Conservation (phyloP, 2,888 invertebrate species). For the Melanophora roralis region DNA sequence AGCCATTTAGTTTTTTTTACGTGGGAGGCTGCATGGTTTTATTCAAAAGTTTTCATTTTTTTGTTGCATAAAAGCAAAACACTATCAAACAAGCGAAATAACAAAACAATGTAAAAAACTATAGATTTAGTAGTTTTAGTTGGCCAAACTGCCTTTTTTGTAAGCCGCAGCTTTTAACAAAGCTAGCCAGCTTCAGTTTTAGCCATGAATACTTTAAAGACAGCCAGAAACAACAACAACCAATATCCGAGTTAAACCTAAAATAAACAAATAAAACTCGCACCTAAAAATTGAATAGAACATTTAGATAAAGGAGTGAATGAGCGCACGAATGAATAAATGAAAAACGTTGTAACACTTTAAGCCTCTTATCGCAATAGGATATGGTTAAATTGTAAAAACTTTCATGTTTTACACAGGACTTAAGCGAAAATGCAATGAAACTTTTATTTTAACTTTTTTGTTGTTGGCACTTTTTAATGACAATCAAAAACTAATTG, state of each 20-base stretch:
- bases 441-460: neutral
- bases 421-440: neutral
- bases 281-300: neutral
- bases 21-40: neutral
- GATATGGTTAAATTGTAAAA: conserved; percentile 56
- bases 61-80: conserved; percentile 12
- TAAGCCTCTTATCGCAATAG: conserved; percentile 60
- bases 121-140: neutral
- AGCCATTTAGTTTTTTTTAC: neutral
- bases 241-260: neutral
- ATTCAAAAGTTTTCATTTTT: neutral
- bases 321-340: neutral
- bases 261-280: neutral
- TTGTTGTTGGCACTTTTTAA: neutral
- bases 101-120: neutral
- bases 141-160: neutral
- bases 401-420: conserved; percentile 48
- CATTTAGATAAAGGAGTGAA: neutral
- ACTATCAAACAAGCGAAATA: neutral
- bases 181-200: neutral
- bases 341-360: conserved; percentile 50
- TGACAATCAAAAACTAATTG: neutral
- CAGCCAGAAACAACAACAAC: neutral
- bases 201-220: neutral
- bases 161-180: neutral